Evolutionary conservation across 2,888 invertebrate genomes (phyloP).

Genomic region (Camponotus fellah): DNA sequence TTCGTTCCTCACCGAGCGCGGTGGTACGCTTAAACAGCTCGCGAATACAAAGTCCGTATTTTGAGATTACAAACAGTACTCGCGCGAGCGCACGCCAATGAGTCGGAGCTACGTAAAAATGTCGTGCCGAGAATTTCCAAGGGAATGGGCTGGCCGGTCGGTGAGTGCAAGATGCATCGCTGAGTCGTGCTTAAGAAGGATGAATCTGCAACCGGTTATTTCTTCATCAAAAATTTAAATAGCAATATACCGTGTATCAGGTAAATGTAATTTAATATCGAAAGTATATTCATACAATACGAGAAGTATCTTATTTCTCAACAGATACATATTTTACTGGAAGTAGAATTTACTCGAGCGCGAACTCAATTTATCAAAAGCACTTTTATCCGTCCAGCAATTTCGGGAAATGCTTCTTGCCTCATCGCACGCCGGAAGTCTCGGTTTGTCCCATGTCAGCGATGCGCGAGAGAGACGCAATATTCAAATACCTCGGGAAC

Average conservation of each 20-base stretch:
- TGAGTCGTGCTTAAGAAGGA: not conserved
- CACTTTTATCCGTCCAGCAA: not conserved
- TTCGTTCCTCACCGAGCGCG: constrained; percentile 39
- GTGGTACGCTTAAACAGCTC: constrained; percentile 43
- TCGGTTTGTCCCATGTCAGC: not conserved
- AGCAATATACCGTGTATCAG: not conserved
- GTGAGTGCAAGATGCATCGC: not conserved
- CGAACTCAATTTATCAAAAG: constrained; percentile 18
- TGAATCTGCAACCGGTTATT: not conserved
- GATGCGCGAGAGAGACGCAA: not conserved
- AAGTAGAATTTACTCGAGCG: not conserved
- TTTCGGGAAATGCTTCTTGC: not conserved
- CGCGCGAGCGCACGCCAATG: not conserved
- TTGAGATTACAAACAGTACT: constrained; percentile 37
- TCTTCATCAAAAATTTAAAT: not conserved
- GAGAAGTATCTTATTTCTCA: not conserved
- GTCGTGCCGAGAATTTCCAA: constrained; percentile 17
- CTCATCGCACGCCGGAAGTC: constrained; percentile 22
- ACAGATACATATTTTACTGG: not conserved
- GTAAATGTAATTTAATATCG: not conserved
- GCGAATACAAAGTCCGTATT: constrained; percentile 48
- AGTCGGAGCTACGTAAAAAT: constrained; percentile 10
- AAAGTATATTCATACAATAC: not conserved
- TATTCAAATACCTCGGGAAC: constrained; percentile 26
- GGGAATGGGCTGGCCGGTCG: not conserved